Base-by-base conservation (phyloP, 2,113 vertebrate genomes). In the Corvus moneduloides region DNA sequence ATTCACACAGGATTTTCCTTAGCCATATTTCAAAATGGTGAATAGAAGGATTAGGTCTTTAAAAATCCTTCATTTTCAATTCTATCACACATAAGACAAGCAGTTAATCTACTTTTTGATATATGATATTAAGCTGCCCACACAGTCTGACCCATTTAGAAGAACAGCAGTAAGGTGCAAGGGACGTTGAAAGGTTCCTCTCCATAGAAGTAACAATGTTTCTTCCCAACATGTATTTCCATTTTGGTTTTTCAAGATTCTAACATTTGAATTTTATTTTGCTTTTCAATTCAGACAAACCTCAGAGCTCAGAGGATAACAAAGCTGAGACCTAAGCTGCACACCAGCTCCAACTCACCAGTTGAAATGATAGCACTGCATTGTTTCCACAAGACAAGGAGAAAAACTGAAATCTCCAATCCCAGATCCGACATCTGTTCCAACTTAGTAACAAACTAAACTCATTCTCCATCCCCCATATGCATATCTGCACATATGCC, bases 391-490 rank as follows among this genome's bases (percentile, higher is more conserved):
- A 76, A 74, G 71, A 82, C 80, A 91, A 68, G 55, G 55, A 87
- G 21, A 90, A 72, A 56, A 91, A 82, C 54, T 27, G 5, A 96
- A 94, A 92, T 72, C 66, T 78, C 55, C 52, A 69, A 35, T 69
- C 76, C 41, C 81, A 93, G 69, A 89, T n/a, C 66, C 1, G 1
- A 94, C 93, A 95, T 96, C 93, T 96, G 94, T 84, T 97, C 62
- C 78, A 94, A 61, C 76, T 97, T 95, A 95, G 81, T 58, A 89
- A 96, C 62, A 91, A 95, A 76, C 81, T 75, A 89, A 94, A 85
- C 23, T 82, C 49, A 76, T 91, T 94, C 59, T 94, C 80, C 71
- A 82, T 51, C 46, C 46, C 84, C 46, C 91, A 75, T 78, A 89
- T 10, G 6, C 73, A 55, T 71, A 90, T 77, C 62, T 11, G 0